Conservation (phyloP, 2,113 vertebrate species). For the Petrocephalus zakoni region DNA sequence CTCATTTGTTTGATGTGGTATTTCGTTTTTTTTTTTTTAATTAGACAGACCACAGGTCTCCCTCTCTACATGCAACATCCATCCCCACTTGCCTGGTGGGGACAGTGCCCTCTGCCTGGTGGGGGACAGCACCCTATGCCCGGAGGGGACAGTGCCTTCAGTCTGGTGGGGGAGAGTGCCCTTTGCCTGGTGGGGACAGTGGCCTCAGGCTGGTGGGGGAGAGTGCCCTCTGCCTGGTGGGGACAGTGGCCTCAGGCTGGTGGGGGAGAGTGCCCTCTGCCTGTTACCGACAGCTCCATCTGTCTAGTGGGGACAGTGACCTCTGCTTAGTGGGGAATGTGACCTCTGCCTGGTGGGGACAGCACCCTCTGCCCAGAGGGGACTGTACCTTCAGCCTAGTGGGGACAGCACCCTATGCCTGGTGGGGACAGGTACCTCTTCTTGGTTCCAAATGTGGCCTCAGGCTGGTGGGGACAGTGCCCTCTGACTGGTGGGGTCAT, state of each 20-base stretch:
- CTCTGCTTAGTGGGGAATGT: too few relatives aligned
- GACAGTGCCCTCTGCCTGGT: not conserved
- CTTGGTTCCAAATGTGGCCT: too few relatives aligned
- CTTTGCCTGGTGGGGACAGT: too few relatives aligned
- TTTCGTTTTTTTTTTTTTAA: not conserved
- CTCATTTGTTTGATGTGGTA: slow-evolving; percentile 16
- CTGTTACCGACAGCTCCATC: not conserved
- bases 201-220: not conserved
- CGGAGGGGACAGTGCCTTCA: too few relatives aligned
- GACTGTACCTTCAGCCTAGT: not conserved
- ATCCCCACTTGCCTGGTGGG: not conserved
- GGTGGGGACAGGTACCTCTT: too few relatives aligned
- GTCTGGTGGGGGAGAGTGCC: too few relatives aligned
- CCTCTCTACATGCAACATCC: not conserved
- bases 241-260: not conserved
- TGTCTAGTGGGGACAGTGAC: too few relatives aligned
- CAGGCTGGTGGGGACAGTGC: too few relatives aligned
- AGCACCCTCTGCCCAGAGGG: too few relatives aligned
- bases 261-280: not conserved
- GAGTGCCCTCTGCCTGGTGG: too few relatives aligned
- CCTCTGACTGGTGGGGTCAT: not conserved
- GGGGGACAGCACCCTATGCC: not conserved
- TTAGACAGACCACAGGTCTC: not conserved
- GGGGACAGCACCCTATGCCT: too few relatives aligned
- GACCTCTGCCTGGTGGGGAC: too few relatives aligned